Base-by-base conservation (phyloP, 2,888 invertebrate genomes). In the Notodonta ziczac region DNA sequence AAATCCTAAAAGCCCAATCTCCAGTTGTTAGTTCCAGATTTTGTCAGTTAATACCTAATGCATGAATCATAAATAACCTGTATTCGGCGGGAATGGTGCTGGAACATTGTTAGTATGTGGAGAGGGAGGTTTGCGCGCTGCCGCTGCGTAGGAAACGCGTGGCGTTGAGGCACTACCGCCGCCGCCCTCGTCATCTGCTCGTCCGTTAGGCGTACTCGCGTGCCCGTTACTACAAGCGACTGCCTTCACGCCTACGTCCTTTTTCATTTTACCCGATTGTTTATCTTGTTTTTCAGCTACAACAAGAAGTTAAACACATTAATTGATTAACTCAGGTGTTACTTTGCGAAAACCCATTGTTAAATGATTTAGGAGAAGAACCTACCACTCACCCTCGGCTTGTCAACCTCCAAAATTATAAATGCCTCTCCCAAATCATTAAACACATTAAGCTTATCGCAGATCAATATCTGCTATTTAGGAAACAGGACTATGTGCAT, bases 71-170 rank as follows among this genome's bases (percentile, higher is more conserved):
- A 16, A 53, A 62, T 51, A 58, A 91, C 93, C 93, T 87, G 90
- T 84, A 74, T 82, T 85, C 73, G 80, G 78, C 65, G 89, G 86
- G 78, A 87, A 90, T 73, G 87, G 84, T 70, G 86, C 83, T 67
- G 88, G 83, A 66, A 84, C 82, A 80, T 74, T 84, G 77, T 82
- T 87, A 74, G 81, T 77, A 65, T 86, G 90, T 67, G 93, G 91
- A 63, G 91, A 90, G 62, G 86, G 82, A 57, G 90, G 90, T 78
- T 93, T 93, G 76, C 83, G 85, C 65, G 92, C 91, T 35, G 91
- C 93, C 60, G 93, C 93, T 56, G 93, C 93, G 74, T 91, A 92
- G 14, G 93, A 91, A 56, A 90, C 91, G 69, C 87, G 88, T 66
- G 89, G 88, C 58, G 83, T 72, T 42, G 75, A 67, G 59, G 64